Percentiles rank a stretch among this genome's conserved stretches.
Conservation (phyloP, 2,888 invertebrate species). For the Meteorus cinctellus region DNA sequence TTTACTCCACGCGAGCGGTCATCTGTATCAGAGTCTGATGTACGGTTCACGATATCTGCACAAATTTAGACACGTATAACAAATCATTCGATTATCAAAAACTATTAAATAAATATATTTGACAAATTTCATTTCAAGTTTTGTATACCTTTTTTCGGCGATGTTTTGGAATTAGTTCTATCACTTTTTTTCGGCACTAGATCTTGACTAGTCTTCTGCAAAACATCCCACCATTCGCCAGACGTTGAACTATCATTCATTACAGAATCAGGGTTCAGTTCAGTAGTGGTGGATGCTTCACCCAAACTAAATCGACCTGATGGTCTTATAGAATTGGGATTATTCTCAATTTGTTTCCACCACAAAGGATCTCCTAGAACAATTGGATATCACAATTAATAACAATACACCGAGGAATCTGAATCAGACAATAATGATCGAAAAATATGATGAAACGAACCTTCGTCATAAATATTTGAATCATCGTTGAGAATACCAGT, state of each 20-base stretch:
- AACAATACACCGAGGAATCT: conserved; percentile 2
- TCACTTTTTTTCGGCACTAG: neutral
- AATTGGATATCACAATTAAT: neutral
- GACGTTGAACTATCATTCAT: conserved; percentile 13
- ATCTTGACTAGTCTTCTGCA: conserved; percentile 37
- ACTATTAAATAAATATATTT: neutral
- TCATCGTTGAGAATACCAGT: conserved; percentile 42
- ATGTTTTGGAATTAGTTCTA: neutral
- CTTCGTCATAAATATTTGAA: conserved; percentile 38
- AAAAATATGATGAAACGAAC: conserved; percentile 28
- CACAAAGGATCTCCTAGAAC: conserved; percentile 46
- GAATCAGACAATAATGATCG: neutral
- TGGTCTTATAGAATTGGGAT: conserved; percentile 24
- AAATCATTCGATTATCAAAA: neutral
- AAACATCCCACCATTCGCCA: conserved; percentile 43
- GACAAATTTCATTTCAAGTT: neutral
- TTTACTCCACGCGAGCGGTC: conserved; percentile 23
- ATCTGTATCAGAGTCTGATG: conserved; percentile 29
- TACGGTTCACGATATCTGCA: neutral
- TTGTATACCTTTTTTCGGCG: neutral
- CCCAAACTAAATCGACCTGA: conserved; percentile 24
- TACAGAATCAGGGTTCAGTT: conserved; percentile 29
- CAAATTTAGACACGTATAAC: neutral
- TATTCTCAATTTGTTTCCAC: conserved; percentile 42
- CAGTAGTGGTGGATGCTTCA: conserved; percentile 21